Percentiles rank a stretch among this genome's conserved stretches.
Evolutionary conservation across 2,888 invertebrate genomes (phyloP).

Genomic region (Norana najaformis): DNA sequence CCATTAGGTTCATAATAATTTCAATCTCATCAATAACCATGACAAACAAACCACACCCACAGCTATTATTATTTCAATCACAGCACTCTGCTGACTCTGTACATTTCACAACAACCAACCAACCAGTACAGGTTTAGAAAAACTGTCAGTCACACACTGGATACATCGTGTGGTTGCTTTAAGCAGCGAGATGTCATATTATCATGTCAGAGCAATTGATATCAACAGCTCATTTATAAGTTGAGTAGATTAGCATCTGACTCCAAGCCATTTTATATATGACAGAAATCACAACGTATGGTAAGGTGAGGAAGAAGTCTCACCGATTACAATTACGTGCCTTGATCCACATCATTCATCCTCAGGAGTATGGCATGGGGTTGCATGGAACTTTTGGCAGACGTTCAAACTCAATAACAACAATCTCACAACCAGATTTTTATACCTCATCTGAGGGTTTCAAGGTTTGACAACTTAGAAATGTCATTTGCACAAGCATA

Average conservation of each 20-base stretch:
- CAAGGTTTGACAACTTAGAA: neutral
- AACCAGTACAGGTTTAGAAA: neutral
- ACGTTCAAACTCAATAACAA: neutral
- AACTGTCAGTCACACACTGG: neutral
- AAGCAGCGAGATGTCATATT: neutral
- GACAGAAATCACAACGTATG: too few species aligned
- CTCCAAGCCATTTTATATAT: too few species aligned
- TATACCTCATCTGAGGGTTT: neutral
- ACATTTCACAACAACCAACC: neutral
- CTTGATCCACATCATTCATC: neutral
- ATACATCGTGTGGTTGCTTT: neutral
- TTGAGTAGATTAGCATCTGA: too few species aligned
- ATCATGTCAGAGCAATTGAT: neutral
- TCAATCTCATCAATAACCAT: neutral
- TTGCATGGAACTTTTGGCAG: neutral
- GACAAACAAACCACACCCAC: neutral
- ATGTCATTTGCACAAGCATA: neutral
- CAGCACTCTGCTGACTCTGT: neutral
- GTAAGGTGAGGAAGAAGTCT: too few species aligned
- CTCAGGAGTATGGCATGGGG: neutral
- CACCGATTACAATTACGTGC: neutral
- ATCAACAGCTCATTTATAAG: too few species aligned
- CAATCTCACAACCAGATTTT: neutral
- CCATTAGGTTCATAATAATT: constrained; percentile 7
- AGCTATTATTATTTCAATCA: neutral